Percentiles rank a stretch among this genome's conserved stretches.
Evolutionary conservation across 2,888 invertebrate genomes (phyloP).

Genomic region (Leuctra nigra): DNA sequence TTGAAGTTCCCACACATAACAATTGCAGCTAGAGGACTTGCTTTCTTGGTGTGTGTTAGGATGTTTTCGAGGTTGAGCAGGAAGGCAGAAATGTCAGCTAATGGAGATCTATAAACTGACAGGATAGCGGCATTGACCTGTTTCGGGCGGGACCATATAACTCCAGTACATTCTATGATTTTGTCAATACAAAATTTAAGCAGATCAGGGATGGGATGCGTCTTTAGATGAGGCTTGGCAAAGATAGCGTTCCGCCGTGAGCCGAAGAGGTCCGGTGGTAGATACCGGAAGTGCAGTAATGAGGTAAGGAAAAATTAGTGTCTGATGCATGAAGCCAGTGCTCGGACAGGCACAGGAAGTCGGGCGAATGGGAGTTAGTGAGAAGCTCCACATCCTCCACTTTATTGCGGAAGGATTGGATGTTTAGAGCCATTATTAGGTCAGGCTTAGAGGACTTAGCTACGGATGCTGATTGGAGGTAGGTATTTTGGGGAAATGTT

Average conservation of each 20-base stretch:
- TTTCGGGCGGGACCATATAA: no score
- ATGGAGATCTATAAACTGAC: background rate
- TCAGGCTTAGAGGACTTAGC: no score
- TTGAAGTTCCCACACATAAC: background rate
- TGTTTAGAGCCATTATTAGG: background rate
- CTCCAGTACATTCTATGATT: no score
- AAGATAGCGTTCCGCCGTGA: constrained; percentile 2
- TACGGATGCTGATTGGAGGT: no score
- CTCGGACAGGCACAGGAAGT: background rate
- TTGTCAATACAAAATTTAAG: no score
- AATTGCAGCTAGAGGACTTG: background rate
- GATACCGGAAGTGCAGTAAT: background rate
- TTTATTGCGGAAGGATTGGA: constrained; percentile 7
- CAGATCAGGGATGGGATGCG: background rate
- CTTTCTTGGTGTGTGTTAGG: background rate
- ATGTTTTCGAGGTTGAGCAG: background rate
- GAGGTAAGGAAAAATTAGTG: background rate
- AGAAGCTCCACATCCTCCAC: background rate
- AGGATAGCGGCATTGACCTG: no score
- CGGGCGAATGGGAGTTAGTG: background rate
- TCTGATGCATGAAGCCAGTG: background rate
- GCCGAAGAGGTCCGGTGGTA: background rate
- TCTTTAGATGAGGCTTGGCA: background rate
- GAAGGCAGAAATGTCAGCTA: background rate
- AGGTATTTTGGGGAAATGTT: no score